Percentiles rank a stretch among this genome's conserved stretches.
Evolutionary conservation across 2,113 vertebrate genomes (phyloP).

Genomic region (Egretta garzetta): DNA sequence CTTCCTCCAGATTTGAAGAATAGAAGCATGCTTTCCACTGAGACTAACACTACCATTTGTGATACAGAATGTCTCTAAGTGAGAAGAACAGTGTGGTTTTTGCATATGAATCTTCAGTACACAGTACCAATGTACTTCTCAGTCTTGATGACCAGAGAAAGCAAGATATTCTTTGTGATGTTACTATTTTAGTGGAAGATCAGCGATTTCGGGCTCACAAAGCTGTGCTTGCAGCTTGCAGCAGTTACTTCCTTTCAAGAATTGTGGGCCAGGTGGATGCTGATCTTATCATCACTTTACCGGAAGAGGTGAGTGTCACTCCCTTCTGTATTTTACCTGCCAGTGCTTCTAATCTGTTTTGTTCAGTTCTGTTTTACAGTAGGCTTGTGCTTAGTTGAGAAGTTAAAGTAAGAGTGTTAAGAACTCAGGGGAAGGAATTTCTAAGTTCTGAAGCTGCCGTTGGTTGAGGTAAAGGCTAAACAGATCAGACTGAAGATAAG

Average conservation of each 20-base stretch:
- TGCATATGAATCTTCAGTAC: conserved; percentile 81
- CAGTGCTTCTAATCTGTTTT: background rate
- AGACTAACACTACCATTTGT: background rate
- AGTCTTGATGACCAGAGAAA: conserved; percentile 79
- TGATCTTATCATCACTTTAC: conserved; percentile 85
- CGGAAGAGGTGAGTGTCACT: conserved; percentile 83
- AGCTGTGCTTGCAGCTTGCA: conserved; percentile 91
- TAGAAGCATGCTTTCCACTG: conserved; percentile 79
- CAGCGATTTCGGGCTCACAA: conserved; percentile 87
- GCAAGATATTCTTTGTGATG: conserved; percentile 78
- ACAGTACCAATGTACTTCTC: conserved; percentile 77
- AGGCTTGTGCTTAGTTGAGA: background rate
- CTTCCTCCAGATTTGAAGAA: conserved; percentile 55
- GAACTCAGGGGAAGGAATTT: background rate
- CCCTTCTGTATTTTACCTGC: background rate
- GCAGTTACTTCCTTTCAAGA: conserved; percentile 86
- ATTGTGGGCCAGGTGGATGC: conserved; percentile 72
- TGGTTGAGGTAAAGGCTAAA: background rate
- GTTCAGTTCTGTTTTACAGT: background rate
- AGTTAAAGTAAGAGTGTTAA: background rate
- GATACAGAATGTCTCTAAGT: conserved; percentile 79
- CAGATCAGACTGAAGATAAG: background rate
- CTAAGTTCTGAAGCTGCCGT: background rate
- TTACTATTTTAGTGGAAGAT: conserved; percentile 87
- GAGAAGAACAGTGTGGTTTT: conserved; percentile 76